phyloP scores from a whole-genome alignment of 92 coral and sea anemone genomes.

The Umimayanthus chanpuru region DNA sequence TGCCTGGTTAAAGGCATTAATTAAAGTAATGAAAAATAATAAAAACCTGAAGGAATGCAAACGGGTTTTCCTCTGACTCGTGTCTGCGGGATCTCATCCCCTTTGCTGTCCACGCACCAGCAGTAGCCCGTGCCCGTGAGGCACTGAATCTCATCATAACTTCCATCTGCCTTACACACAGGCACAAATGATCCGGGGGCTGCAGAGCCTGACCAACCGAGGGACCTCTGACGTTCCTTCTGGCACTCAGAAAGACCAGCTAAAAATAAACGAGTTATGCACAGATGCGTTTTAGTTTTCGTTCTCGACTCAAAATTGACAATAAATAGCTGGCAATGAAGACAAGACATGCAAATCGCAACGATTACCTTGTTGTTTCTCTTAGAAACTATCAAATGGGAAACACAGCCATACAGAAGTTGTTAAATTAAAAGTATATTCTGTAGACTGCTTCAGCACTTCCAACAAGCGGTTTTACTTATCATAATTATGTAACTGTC shows the following conservation, averaged over 20 bases:
- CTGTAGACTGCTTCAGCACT: not conserved
- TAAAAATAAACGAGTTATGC: not conserved
- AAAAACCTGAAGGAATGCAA: slow-evolving; percentile 70
- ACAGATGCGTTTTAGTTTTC: too few relatives aligned
- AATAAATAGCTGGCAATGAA: too few relatives aligned
- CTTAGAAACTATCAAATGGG: too few relatives aligned
- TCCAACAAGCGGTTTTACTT: not conserved
- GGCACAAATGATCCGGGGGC: slow-evolving; percentile 81
- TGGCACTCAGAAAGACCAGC: slow-evolving; percentile 86
- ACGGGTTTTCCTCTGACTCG: slow-evolving; percentile 73
- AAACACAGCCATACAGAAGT: not conserved
- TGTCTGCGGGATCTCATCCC: slow-evolving; percentile 75
- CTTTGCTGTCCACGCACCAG: slow-evolving; percentile 92
- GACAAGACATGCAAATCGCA: too few relatives aligned
- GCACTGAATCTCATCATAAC: slow-evolving; percentile 73
- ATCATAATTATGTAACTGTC: not conserved
- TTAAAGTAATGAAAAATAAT: not conserved
- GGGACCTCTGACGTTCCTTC: slow-evolving; percentile 66
- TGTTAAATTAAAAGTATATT: too few relatives aligned
- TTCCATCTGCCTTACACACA: slow-evolving; percentile 83
- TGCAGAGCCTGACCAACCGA: slow-evolving; percentile 74
- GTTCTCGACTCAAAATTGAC: not conserved
- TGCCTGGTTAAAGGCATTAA: not conserved
- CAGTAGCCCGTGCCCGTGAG: slow-evolving; percentile 79
- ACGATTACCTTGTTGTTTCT: too few relatives aligned